Conservation (phyloP, 53 echinoderm and acorn worm species). For the Temnopleurus reevesii region DNA sequence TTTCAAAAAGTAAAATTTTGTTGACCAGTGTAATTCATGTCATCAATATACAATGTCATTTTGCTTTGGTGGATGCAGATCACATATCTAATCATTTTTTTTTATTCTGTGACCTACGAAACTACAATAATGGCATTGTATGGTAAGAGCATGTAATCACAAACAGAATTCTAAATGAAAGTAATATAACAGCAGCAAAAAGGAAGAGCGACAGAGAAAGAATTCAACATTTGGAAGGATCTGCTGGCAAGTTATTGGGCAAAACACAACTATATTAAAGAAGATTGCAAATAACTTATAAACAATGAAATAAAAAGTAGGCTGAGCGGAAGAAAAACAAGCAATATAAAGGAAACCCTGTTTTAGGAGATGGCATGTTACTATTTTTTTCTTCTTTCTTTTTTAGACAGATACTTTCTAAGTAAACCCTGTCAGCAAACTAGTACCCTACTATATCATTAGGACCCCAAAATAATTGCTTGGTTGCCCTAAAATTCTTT, state of each 20-base stretch:
- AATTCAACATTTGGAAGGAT: background rate
- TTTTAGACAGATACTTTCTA: no score
- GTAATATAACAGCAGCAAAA: background rate
- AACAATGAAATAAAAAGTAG: background rate
- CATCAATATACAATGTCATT: background rate
- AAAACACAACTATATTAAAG: background rate
- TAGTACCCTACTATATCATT: no score
- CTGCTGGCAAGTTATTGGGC: conserved; percentile 3
- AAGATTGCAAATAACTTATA: background rate
- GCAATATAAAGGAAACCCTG: background rate
- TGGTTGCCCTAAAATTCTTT: no score
- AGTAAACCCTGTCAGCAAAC: no score
- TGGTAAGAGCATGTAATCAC: background rate
- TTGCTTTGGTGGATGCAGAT: conserved; percentile 18
- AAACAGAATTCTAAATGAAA: background rate
- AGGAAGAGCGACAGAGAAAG: background rate
- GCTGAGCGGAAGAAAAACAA: background rate
- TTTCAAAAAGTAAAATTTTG: background rate
- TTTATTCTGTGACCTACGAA: background rate
- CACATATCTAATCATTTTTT: no score
- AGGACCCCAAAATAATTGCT: no score
- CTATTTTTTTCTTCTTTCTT: no score
- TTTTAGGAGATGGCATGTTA: background rate
- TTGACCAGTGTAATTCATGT: background rate
- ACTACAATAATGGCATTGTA: background rate